Percentiles rank a stretch among this genome's conserved stretches.
These are phyloP conservation scores for Zaprionus capensis DNA, from an alignment of 1,140 invertebrate genomes.

Conservation along the genomic window DNA sequence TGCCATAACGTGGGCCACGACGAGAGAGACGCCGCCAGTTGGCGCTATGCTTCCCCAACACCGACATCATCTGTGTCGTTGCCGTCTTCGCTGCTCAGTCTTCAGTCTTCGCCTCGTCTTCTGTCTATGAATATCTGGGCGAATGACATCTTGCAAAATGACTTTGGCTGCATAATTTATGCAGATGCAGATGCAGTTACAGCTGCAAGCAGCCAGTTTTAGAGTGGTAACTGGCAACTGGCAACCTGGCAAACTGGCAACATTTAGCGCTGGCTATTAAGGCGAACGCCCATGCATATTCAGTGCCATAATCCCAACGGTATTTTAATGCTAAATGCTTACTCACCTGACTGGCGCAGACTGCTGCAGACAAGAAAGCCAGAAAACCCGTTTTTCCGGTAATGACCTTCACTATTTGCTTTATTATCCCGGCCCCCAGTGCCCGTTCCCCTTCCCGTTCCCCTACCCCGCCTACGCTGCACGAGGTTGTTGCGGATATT, in stretches of 20 bases:
- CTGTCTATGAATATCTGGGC: constrained; percentile 43
- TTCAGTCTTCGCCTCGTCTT: constrained; percentile 16
- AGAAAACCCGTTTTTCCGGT: constrained; percentile 79
- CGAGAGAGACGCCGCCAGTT: background rate
- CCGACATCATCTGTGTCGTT: constrained; percentile 20
- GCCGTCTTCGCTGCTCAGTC: constrained; percentile 9
- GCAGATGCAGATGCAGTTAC: constrained; percentile 70
- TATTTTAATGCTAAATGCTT: constrained; percentile 82
- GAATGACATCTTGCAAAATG: constrained; percentile 79
- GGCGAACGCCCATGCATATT: constrained; percentile 78
- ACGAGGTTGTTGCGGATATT: background rate
- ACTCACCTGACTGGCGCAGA: constrained; percentile 63
- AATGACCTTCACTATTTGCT: constrained; percentile 79
- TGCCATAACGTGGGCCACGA: constrained; percentile 55
- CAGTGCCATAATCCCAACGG: constrained; percentile 79
- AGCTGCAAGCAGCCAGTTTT: constrained; percentile 52
- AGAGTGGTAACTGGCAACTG: constrained; percentile 29
- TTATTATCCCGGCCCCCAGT: constrained; percentile 57
- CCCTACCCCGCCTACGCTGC: background rate
- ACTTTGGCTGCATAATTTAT: constrained; percentile 76
- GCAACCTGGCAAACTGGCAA: constrained; percentile 52
- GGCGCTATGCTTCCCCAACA: background rate
- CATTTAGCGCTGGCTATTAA: constrained; percentile 68
- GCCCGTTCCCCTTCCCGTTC: constrained; percentile 11
- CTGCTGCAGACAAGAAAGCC: constrained; percentile 21